Evolutionary conservation across 2,888 invertebrate species (phyloP).

Genomic region (Plagodis dolabraria): DNA sequence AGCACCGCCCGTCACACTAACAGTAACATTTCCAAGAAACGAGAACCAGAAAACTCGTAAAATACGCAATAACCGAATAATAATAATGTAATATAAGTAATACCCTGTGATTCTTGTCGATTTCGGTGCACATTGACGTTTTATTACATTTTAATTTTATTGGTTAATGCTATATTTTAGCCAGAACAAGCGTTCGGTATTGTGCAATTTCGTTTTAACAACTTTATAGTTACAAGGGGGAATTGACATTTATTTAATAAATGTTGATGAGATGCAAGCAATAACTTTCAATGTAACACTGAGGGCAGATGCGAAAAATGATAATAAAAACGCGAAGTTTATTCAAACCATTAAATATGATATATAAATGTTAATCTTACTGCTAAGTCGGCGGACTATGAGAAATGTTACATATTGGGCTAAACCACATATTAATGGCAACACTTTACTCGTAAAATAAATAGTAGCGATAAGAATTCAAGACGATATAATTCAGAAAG

Average conservation of each 20-base stretch:
- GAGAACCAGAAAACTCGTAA: constrained; percentile 63
- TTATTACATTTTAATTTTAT: constrained; percentile 78
- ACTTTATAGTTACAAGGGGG: constrained; percentile 57
- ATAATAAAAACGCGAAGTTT: constrained; percentile 40
- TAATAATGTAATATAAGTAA: constrained; percentile 71
- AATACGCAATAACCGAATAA: constrained; percentile 69
- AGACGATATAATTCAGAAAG: constrained; percentile 37
- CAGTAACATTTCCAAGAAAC: constrained; percentile 64
- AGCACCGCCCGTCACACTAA: constrained; percentile 61
- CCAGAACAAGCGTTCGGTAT: constrained; percentile 42
- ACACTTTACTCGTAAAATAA: constrained; percentile 31
- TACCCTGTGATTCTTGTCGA: constrained; percentile 62
- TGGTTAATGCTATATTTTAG: constrained; percentile 59
- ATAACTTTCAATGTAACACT: constrained; percentile 38
- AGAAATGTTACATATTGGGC: constrained; percentile 45
- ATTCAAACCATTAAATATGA: constrained; percentile 37
- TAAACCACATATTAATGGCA: constrained; percentile 45
- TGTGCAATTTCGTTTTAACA: constrained; percentile 57
- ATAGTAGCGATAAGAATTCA: constrained; percentile 47
- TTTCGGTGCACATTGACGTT: constrained; percentile 52
- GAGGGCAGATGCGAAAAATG: constrained; percentile 38
- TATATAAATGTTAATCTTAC: constrained; percentile 29
- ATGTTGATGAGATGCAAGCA: constrained; percentile 34
- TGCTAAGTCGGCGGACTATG: constrained; percentile 26
- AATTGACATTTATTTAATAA: constrained; percentile 38